These are phyloP conservation scores for Buceros bicornis DNA, from an alignment of 2,797 vertebrate species.

Conservation along the genomic window DNA sequence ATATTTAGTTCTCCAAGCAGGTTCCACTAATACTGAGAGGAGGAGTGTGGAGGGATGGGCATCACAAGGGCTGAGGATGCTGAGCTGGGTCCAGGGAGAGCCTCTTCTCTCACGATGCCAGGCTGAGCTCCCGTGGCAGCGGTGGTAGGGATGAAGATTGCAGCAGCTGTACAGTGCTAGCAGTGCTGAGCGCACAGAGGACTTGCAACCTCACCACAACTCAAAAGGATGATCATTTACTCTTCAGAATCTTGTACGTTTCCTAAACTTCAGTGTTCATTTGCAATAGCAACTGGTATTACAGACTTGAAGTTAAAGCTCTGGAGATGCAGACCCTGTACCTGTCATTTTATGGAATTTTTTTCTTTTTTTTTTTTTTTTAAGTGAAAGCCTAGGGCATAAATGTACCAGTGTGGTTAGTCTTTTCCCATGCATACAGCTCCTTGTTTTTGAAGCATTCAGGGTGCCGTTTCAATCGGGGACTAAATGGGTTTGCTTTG, in stretches of 20 bases:
- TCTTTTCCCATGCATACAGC: background rate
- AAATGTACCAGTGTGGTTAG: background rate
- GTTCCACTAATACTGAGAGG: background rate
- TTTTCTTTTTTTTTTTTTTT: background rate
- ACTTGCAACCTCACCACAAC: background rate
- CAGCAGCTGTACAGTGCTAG: background rate
- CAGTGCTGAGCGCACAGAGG: background rate
- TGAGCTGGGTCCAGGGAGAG: background rate
- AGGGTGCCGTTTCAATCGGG: background rate
- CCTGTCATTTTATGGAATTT: background rate
- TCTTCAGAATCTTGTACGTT: background rate
- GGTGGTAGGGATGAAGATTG: fast-evolving
- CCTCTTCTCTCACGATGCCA: background rate
- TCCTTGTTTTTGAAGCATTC: background rate
- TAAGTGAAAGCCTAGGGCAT: background rate
- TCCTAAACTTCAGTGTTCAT: background rate
- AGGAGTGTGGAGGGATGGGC: background rate
- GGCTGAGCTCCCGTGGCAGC: background rate
- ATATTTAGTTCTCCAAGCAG: background rate
- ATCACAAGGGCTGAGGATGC: background rate
- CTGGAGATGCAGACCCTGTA: background rate
- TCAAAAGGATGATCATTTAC: background rate
- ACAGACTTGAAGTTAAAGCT: background rate
- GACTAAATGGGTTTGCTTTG: background rate
- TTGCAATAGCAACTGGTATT: background rate